A percentile compares a stretch with the other conserved stretches of the same genome.
Evolutionary conservation across 2,888 invertebrate species (phyloP).

Genomic region (Cheilosia pagana): DNA sequence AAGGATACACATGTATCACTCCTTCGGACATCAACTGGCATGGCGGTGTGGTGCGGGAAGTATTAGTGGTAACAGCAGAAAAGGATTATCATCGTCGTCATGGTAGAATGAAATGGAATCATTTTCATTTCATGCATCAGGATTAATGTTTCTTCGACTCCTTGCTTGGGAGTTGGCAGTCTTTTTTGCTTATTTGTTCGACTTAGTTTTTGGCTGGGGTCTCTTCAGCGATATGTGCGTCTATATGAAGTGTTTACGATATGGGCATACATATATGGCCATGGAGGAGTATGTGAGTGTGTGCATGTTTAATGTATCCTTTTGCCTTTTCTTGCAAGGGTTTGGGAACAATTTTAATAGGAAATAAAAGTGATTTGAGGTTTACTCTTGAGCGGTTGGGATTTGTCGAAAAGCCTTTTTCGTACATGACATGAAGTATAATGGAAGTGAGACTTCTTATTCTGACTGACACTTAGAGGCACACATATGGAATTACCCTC

Average conservation of each 20-base stretch:
- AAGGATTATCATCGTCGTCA: slow-evolving; percentile 59
- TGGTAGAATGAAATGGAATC: slow-evolving; percentile 51
- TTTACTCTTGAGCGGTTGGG: slow-evolving; percentile 47
- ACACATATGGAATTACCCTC: background rate
- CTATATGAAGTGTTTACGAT: slow-evolving; percentile 33
- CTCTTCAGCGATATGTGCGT: slow-evolving; percentile 1
- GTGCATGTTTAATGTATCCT: slow-evolving; percentile 44
- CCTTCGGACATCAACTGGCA: slow-evolving; percentile 39
- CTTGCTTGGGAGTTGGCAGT: slow-evolving; percentile 31
- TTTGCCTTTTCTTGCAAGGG: background rate
- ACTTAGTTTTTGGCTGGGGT: slow-evolving; percentile 9
- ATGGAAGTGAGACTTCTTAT: slow-evolving; percentile 27
- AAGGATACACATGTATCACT: slow-evolving; percentile 41
- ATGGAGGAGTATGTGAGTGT: slow-evolving; percentile 25
- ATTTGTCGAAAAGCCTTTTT: slow-evolving; percentile 42
- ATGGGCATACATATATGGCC: slow-evolving; percentile 1
- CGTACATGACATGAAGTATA: slow-evolving; percentile 37
- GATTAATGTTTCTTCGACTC: slow-evolving; percentile 44
- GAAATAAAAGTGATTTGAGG: slow-evolving; percentile 50
- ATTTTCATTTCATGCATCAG: slow-evolving; percentile 48
- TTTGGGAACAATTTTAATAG: slow-evolving; percentile 48
- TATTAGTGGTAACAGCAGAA: slow-evolving; percentile 35
- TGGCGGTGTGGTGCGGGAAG: slow-evolving; percentile 2
- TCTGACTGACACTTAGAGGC: background rate
- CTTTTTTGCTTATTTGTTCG: slow-evolving; percentile 10